phyloP scores from a whole-genome alignment of 2,888 invertebrate genomes.

The Spicauda simplicius region DNA sequence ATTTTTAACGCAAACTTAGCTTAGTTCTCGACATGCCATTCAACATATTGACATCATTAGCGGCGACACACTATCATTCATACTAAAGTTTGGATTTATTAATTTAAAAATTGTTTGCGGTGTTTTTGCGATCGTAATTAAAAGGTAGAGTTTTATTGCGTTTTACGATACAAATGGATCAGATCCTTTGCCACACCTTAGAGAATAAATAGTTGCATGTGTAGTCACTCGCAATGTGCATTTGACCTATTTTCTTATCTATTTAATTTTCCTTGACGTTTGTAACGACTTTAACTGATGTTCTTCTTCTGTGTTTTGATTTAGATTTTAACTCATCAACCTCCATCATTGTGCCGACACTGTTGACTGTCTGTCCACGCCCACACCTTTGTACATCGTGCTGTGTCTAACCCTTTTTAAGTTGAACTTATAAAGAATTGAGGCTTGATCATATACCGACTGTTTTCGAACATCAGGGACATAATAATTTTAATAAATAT shows the following conservation, averaged over 20 bases:
- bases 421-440: conserved; percentile 70
- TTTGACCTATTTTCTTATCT: conserved; percentile 55
- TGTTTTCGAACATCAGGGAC: conserved; percentile 33
- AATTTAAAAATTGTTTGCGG: conserved; percentile 70
- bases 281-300: conserved; percentile 57
- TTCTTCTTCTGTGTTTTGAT: conserved; percentile 52
- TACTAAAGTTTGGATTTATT: conserved; percentile 64
- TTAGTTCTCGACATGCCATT: conserved; percentile 79
- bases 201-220: conserved; percentile 80
- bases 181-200: conserved; percentile 85
- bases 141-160: conserved; percentile 71
- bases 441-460: conserved; percentile 51
- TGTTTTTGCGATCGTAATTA: conserved; percentile 60
- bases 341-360: conserved; percentile 71
- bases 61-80: conserved; percentile 71
- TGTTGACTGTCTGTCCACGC: conserved; percentile 64
- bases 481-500: conserved; percentile 36
- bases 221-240: conserved; percentile 66
- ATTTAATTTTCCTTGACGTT: conserved; percentile 57
- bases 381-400: conserved; percentile 57
- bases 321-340: conserved; percentile 62
- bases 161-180: conserved; percentile 73
- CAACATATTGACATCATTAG: conserved; percentile 76
- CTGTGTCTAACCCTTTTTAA: conserved; percentile 59
- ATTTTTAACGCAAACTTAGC: conserved; percentile 82